phyloP scores from a whole-genome alignment of 2,797 vertebrate genomes.

The Notolabrus celidotus region DNA sequence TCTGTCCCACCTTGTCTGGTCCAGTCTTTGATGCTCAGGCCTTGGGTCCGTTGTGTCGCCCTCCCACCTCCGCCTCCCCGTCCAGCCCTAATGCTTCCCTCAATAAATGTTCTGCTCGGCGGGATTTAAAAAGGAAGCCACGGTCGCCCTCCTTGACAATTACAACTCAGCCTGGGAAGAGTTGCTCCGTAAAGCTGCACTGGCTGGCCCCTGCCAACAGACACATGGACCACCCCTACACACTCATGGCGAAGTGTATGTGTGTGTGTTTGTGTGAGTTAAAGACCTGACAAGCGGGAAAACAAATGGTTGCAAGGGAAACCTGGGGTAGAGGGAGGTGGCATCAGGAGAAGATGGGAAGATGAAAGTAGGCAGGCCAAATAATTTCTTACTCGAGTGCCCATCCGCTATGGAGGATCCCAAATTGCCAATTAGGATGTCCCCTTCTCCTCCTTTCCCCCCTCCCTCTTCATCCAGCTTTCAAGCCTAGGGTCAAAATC shows the following conservation, averaged over 20 bases:
- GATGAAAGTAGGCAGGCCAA: constrained; percentile 68
- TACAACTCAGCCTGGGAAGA: constrained; percentile 68
- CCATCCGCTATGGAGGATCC: constrained; percentile 68
- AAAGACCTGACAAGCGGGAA: constrained; percentile 60
- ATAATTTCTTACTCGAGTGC: constrained; percentile 73
- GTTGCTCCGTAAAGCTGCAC: constrained; percentile 47
- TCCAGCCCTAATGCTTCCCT: constrained; percentile 65
- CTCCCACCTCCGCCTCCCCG: not conserved
- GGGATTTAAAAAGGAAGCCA: constrained; percentile 78
- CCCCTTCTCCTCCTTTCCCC: constrained; percentile 16
- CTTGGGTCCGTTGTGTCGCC: constrained; percentile 25
- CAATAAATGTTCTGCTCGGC: constrained; percentile 81
- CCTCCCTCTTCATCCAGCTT: constrained; percentile 34
- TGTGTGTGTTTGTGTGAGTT: constrained; percentile 39
- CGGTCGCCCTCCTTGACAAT: constrained; percentile 76
- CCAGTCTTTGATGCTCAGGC: constrained; percentile 55
- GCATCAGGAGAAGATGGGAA: constrained; percentile 38
- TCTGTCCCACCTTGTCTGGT: constrained; percentile 16
- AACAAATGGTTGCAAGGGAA: constrained; percentile 56
- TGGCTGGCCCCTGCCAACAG: constrained; percentile 24
- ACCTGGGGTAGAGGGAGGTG: constrained; percentile 38
- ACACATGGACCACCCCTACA: constrained; percentile 73
- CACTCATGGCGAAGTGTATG: constrained; percentile 53
- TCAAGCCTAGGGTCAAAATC: constrained; percentile 58
- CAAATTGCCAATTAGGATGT: constrained; percentile 82